A percentile compares a stretch with the other conserved stretches of the same genome.
phyloP scores from a whole-genome alignment of 2,797 vertebrate species.

The Rhincodon typus region DNA sequence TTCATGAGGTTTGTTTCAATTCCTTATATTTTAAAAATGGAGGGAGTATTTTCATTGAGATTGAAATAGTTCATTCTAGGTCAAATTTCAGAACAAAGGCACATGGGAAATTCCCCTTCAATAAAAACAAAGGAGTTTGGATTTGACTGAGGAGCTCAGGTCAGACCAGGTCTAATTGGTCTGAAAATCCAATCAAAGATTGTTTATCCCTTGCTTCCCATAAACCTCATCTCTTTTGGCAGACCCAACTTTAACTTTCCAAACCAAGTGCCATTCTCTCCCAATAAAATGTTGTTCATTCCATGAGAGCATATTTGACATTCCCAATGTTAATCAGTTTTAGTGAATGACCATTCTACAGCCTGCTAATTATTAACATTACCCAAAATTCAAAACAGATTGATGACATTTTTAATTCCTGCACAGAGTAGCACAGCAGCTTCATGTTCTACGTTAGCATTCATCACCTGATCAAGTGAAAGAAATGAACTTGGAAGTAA shows the following conservation, averaged over 20 bases:
- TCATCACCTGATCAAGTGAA: neutral
- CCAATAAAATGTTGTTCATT: neutral
- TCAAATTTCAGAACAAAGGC: neutral
- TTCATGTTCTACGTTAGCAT: neutral
- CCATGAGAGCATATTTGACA: neutral
- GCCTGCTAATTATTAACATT: neutral
- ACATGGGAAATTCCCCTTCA: neutral
- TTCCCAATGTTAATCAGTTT: neutral
- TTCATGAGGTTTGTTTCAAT: neutral
- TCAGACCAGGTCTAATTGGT: neutral
- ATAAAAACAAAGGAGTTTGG: neutral
- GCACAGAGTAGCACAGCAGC: neutral
- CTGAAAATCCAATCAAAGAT: neutral
- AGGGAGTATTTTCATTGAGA: neutral
- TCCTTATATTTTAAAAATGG: neutral
- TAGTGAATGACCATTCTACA: neutral
- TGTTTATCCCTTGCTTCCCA: neutral
- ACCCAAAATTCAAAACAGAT: neutral
- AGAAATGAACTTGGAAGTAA: neutral
- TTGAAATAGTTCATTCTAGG: neutral
- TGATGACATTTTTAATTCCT: neutral
- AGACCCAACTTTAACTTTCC: neutral
- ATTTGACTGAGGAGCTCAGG: neutral
- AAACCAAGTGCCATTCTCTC: neutral
- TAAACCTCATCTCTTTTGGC: neutral